phyloP scores from a whole-genome alignment of 2,797 vertebrate genomes.

The Acanthiza pusilla region DNA sequence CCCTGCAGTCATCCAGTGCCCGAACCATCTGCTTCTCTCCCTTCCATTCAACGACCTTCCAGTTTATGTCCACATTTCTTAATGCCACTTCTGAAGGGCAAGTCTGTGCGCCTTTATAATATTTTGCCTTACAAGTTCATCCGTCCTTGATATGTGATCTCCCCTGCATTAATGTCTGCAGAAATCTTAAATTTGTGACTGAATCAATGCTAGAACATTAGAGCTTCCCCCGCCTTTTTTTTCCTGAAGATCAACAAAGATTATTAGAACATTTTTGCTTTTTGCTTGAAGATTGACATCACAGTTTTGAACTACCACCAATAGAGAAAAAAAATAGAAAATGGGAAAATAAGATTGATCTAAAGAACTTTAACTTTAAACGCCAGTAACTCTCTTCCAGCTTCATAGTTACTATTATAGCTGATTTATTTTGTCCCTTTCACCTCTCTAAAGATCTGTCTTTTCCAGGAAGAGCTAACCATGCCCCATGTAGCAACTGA shows the following conservation, averaged over 20 bases:
- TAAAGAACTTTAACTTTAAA: neutral
- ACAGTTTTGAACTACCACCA: neutral
- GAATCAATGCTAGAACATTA: neutral
- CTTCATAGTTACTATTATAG: neutral
- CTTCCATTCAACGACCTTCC: neutral
- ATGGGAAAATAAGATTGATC: neutral
- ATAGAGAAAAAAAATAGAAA: neutral
- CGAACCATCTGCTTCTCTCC: fast-evolving
- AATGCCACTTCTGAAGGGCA: neutral
- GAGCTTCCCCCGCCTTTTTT: neutral
- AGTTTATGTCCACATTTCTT: neutral
- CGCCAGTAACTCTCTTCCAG: neutral
- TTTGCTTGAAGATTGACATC: neutral
- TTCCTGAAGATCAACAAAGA: neutral
- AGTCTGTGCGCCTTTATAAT: neutral
- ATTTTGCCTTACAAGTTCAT: neutral
- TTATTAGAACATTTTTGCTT: neutral
- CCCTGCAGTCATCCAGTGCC: neutral
- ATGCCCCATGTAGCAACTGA: neutral
- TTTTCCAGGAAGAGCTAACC: neutral
- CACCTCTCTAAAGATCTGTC: neutral
- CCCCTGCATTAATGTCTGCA: neutral
- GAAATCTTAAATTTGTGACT: neutral
- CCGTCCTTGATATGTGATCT: neutral
- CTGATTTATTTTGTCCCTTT: neutral